Conservation (phyloP, 2,797 vertebrate genomes). For the Pseudocheirus occidentalis region DNA sequence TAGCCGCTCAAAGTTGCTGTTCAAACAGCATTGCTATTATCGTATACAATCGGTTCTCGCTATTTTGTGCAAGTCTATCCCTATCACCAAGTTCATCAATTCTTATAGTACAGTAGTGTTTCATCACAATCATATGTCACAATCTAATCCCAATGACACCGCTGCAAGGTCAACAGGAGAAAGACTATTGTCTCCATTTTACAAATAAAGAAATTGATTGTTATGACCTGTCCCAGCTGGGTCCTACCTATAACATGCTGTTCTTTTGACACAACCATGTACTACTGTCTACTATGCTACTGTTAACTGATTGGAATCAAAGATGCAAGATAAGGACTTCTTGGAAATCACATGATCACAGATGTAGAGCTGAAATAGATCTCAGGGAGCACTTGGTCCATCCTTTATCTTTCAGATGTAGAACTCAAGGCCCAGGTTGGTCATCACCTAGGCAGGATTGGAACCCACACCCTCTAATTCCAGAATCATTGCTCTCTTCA, state of each 20-base stretch:
- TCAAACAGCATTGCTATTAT: no score
- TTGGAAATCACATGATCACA: not conserved
- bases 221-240: not conserved
- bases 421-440: not conserved
- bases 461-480: not conserved
- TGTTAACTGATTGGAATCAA: not conserved
- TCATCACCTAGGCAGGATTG: not conserved
- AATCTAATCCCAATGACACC: not conserved
- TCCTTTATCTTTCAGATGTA: not conserved
- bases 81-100: not conserved
- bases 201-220: not conserved
- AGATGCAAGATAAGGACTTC: not conserved
- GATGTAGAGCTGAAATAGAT: not conserved
- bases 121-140: not conserved
- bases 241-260: not conserved
- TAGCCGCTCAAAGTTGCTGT: not conserved
- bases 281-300: not conserved
- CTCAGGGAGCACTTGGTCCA: not conserved
- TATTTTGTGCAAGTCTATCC: not conserved
- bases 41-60: not conserved
- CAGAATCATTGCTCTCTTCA: not conserved
- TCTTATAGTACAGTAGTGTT: not conserved
- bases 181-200: not conserved
- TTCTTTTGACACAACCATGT: not conserved
- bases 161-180: not conserved